Percentiles rank a stretch among this genome's conserved stretches.
phyloP scores from a whole-genome alignment of 1,140 invertebrate species.

The Bacillus rossius region DNA sequence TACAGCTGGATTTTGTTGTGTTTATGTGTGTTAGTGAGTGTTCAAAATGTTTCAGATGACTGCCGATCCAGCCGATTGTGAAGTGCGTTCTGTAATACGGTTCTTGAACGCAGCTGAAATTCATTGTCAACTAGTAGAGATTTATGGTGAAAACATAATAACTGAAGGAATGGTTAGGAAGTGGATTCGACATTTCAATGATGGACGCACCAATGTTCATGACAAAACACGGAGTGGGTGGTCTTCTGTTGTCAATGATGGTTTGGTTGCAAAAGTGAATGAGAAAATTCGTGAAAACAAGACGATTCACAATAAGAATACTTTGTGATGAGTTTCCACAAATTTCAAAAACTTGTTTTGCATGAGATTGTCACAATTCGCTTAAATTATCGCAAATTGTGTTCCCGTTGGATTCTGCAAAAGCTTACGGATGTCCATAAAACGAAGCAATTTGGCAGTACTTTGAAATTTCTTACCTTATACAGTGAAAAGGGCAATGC shows the following conservation, averaged over 20 bases:
- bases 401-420: too few relatives aligned
- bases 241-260: constrained; percentile 12
- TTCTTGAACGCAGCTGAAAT: constrained; percentile 11
- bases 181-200: constrained; percentile 22
- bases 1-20: constrained; percentile 9
- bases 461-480: too few relatives aligned
- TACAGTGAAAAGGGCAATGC: too few relatives aligned
- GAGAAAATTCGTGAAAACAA: constrained; percentile 9
- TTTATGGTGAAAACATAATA: constrained; percentile 24
- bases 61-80: constrained; percentile 5
- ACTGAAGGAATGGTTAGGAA: constrained; percentile 22
- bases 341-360: background rate
- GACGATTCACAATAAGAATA: background rate
- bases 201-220: constrained; percentile 15
- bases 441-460: too few relatives aligned
- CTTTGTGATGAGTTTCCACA: background rate
- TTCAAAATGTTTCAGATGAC: constrained; percentile 9
- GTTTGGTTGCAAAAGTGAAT: constrained; percentile 6
- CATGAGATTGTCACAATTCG: too few relatives aligned
- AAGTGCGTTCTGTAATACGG: constrained; percentile 4
- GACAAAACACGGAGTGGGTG: constrained; percentile 15
- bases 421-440: too few relatives aligned
- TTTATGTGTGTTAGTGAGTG: constrained; percentile 2
- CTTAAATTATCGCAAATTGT: too few relatives aligned
- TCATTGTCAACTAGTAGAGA: constrained; percentile 7